Evolutionary conservation across 2,888 invertebrate species (phyloP).

Genomic region (Rhorus exstirpatorius): DNA sequence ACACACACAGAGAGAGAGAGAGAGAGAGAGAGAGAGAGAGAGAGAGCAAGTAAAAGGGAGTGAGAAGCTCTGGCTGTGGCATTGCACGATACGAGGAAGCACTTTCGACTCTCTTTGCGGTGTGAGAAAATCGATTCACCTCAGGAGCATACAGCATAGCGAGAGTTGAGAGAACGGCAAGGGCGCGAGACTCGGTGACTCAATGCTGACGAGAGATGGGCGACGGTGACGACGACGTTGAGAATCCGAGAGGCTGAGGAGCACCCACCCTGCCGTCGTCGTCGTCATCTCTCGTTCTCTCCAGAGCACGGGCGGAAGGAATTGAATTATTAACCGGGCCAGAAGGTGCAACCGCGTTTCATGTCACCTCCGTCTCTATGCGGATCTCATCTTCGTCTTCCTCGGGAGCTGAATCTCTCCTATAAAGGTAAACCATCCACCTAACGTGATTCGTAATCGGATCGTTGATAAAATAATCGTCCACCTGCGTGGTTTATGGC

Average conservation of each 20-base stretch:
- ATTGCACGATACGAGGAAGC: slow-evolving; percentile 51
- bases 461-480: slow-evolving; percentile 66
- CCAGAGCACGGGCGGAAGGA: slow-evolving; percentile 80
- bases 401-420: slow-evolving; percentile 46
- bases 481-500: slow-evolving; percentile 3
- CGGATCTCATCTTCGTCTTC: slow-evolving; percentile 32
- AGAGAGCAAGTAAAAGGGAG: slow-evolving; percentile 23
- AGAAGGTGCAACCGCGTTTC: slow-evolving; percentile 83
- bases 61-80: slow-evolving; percentile 30
- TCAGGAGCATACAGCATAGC: slow-evolving; percentile 75
- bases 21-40: slow-evolving; percentile 36
- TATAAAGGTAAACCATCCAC: slow-evolving; percentile 61
- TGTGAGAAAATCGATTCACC: slow-evolving; percentile 85
- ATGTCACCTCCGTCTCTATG: slow-evolving; percentile 59
- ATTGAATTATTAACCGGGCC: slow-evolving; percentile 85
- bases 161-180: slow-evolving; percentile 44
- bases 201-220: slow-evolving; percentile 63
- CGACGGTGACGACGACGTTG: slow-evolving; percentile 64
- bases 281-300: slow-evolving; percentile 65
- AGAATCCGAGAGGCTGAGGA: slow-evolving; percentile 48
- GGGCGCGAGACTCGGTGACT: slow-evolving; percentile 64
- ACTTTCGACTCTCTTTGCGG: slow-evolving; percentile 53
- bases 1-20: slow-evolving; percentile 12
- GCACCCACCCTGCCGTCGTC: slow-evolving; percentile 56
- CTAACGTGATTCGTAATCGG: slow-evolving; percentile 71